phyloP scores from a whole-genome alignment of 2,888 invertebrate species.

The Rosalia funebris region DNA sequence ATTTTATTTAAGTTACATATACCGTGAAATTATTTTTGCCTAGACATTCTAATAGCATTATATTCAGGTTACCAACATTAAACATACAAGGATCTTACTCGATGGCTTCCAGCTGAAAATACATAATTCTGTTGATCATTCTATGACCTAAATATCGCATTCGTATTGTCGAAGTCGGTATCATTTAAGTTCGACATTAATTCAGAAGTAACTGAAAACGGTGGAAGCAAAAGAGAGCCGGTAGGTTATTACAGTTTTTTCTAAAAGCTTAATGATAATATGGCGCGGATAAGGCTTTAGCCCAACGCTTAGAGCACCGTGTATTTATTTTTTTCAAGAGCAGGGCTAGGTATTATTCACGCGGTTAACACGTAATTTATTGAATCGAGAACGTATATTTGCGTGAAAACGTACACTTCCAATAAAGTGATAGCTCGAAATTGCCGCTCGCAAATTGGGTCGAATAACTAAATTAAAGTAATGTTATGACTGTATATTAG shows the following conservation, averaged over 20 bases:
- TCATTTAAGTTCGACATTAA: conserved; percentile 3
- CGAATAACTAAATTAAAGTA: too few species aligned
- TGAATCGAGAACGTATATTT: not conserved
- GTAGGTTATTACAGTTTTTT: conserved; percentile 18
- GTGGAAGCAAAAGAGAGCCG: conserved; percentile 10
- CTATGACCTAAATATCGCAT: conserved; percentile 1
- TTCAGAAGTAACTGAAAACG: conserved; percentile 10
- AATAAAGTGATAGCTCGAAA: too few species aligned
- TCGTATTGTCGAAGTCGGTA: not conserved
- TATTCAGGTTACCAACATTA: too few species aligned
- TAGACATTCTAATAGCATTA: too few species aligned
- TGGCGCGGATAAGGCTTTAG: not conserved
- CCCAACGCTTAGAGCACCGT: not conserved
- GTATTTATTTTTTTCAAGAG: conserved; percentile 1
- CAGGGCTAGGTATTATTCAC: not conserved
- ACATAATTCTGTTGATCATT: too few species aligned
- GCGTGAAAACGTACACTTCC: too few species aligned
- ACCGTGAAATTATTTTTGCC: too few species aligned
- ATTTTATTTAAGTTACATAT: too few species aligned
- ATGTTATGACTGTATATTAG: too few species aligned
- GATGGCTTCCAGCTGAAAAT: too few species aligned
- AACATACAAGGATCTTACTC: too few species aligned
- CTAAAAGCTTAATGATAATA: conserved; percentile 12
- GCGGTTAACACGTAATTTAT: conserved; percentile 4
- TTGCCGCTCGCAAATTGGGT: too few species aligned